Percentiles rank a stretch among this genome's conserved stretches.
phyloP scores from a whole-genome alignment of 1,140 invertebrate species.

The Micrasema minimum region DNA sequence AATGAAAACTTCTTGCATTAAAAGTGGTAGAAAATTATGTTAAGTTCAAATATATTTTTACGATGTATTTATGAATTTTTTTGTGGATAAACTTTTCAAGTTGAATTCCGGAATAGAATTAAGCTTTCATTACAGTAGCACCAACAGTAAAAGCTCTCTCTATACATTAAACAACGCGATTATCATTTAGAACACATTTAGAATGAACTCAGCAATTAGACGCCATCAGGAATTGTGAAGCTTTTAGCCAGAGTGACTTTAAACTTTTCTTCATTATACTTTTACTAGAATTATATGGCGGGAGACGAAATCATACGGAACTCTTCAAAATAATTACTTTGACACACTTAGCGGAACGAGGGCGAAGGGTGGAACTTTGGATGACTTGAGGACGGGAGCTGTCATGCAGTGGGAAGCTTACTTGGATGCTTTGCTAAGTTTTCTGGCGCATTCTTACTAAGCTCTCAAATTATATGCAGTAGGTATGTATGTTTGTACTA shows the following conservation, averaged over 20 bases:
- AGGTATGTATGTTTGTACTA: background rate
- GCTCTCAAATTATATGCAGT: background rate
- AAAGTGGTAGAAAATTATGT: too few relatives aligned
- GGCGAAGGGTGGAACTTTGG: constrained; percentile 9
- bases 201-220: constrained; percentile 36
- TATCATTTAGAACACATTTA: constrained; percentile 35
- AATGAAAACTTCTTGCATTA: too few relatives aligned
- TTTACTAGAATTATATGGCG: constrained; percentile 33
- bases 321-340: constrained; percentile 55
- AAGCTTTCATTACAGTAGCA: constrained; percentile 4
- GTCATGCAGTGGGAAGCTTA: background rate
- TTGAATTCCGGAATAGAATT: constrained; percentile 22
- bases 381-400: background rate
- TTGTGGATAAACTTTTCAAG: background rate
- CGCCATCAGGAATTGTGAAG: constrained; percentile 34
- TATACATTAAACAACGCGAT: constrained; percentile 17
- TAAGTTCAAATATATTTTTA: too few relatives aligned
- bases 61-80: too few relatives aligned
- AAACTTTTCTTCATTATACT: constrained; percentile 39
- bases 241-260: constrained; percentile 34
- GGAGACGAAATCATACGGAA: constrained; percentile 50
- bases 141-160: constrained; percentile 13
- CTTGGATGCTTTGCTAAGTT: background rate
- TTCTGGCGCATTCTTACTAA: background rate
- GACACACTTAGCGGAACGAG: constrained; percentile 46